A percentile compares a stretch with the other conserved stretches of the same genome.
Evolutionary conservation across 2,113 vertebrate genomes (phyloP).

Genomic region (Pipra filicauda): DNA sequence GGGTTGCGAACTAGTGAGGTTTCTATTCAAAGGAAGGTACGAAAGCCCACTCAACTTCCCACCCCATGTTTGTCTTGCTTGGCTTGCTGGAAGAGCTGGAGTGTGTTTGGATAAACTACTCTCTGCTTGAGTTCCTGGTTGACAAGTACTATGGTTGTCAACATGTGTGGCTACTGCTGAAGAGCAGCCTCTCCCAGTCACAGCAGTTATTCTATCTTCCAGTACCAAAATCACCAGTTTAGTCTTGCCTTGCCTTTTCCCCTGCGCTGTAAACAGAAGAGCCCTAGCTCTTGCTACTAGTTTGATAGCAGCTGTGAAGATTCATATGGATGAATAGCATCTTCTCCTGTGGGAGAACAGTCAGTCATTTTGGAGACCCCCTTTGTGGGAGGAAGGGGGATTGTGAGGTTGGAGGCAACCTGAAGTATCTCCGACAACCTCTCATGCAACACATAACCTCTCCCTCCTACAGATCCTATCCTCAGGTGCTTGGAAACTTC

Average conservation of each 20-base stretch:
- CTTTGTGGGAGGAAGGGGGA: not conserved
- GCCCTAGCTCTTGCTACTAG: not conserved
- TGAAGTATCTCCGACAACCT: not conserved
- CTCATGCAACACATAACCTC: not conserved
- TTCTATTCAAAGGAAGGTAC: not conserved
- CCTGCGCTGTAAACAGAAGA: not conserved
- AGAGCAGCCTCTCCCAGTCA: not conserved
- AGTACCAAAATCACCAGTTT: not conserved
- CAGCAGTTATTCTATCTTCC: not conserved
- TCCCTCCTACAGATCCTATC: not conserved
- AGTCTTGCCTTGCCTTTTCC: not conserved
- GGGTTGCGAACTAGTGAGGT: not conserved
- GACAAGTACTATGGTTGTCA: not conserved
- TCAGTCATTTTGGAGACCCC: not conserved
- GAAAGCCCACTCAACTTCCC: not conserved
- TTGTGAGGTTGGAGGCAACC: not conserved
- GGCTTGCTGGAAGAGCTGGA: not conserved
- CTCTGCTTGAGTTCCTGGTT: not conserved
- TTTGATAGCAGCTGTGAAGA: not conserved
- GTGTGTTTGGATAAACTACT: not conserved
- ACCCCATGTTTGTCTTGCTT: not conserved
- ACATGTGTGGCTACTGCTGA: not conserved
- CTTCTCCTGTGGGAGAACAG: not conserved
- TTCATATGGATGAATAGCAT: not conserved
- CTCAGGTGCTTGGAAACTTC: not conserved